phyloP scores from a whole-genome alignment of 2,113 vertebrate genomes.

The Oostethus manadensis region DNA sequence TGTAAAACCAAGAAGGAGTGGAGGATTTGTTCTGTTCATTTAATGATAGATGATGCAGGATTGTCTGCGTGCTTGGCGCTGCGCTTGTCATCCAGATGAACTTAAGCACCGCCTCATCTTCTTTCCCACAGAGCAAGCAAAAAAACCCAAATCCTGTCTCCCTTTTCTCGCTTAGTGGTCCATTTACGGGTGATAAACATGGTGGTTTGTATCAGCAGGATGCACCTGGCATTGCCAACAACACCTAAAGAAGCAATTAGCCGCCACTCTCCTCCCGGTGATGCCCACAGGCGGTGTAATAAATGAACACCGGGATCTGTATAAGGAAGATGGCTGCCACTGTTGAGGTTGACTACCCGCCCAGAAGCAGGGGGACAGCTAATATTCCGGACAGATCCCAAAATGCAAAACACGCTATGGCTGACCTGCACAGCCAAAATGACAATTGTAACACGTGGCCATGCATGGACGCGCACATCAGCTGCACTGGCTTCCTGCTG shows the following conservation, averaged over 20 bases:
- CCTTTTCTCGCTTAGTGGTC: slow-evolving; percentile 33
- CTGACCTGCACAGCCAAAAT: slow-evolving; percentile 31
- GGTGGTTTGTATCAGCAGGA: slow-evolving; percentile 66
- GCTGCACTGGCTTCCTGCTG: slow-evolving; percentile 46
- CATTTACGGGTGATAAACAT: slow-evolving; percentile 68
- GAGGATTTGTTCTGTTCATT: slow-evolving; percentile 50
- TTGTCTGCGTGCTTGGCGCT: slow-evolving; percentile 47
- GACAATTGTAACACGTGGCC: background rate
- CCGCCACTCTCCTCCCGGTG: slow-evolving; percentile 45
- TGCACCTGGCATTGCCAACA: slow-evolving; percentile 67
- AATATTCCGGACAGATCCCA: too few relatives aligned
- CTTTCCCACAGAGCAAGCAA: slow-evolving; percentile 31
- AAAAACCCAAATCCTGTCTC: slow-evolving; percentile 42
- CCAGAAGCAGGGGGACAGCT: slow-evolving; percentile 51
- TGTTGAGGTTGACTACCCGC: slow-evolving; percentile 54
- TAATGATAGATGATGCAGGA: slow-evolving; percentile 60
- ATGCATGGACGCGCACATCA: background rate
- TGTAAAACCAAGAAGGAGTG: slow-evolving; percentile 32
- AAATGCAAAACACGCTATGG: slow-evolving; percentile 9
- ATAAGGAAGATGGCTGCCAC: slow-evolving; percentile 42
- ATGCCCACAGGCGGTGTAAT: slow-evolving; percentile 60
- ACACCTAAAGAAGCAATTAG: slow-evolving; percentile 70
- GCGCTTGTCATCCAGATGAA: slow-evolving; percentile 63
- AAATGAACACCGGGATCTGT: slow-evolving; percentile 52
- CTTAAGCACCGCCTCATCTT: slow-evolving; percentile 31